Percentiles rank a stretch among this genome's conserved stretches.
Conservation (phyloP, 2,113 vertebrate genomes). For the Cottus gobio region DNA sequence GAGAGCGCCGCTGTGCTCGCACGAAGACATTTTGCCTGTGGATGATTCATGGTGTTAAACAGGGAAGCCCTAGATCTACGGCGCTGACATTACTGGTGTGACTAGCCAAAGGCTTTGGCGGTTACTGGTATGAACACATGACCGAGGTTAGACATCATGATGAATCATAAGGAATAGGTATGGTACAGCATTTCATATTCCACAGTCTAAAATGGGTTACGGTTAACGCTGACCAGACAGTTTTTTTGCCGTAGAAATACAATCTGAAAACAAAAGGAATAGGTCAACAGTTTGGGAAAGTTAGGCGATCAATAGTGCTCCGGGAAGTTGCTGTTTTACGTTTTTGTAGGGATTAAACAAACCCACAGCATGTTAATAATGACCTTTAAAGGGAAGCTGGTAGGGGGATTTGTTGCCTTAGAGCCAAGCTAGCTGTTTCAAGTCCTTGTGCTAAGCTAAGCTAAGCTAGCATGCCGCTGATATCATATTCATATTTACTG, state of each 20-base stretch:
- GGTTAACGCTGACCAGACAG: background rate
- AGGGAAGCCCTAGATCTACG: background rate
- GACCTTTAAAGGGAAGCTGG: background rate
- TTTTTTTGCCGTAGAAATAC: background rate
- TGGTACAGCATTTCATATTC: background rate
- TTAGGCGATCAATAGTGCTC: background rate
- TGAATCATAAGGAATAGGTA: background rate
- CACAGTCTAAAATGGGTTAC: background rate
- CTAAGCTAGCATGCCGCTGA: too few species aligned
- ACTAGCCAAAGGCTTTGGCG: constrained; percentile 1
- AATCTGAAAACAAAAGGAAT: background rate
- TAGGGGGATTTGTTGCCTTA: background rate
- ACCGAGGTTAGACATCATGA: background rate
- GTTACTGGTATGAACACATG: constrained; percentile 11
- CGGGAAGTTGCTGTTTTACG: background rate
- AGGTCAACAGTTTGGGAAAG: background rate
- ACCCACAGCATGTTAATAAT: background rate
- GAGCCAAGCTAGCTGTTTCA: background rate
- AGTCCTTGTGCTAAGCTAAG: background rate
- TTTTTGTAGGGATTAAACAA: background rate
- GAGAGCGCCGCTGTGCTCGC: background rate
- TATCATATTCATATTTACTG: too few species aligned
- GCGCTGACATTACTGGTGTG: background rate
- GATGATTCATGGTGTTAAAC: constrained; percentile 38
- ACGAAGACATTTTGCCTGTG: background rate